Evolutionary conservation across 2,113 vertebrate species (phyloP).

Genomic region (Caloenas nicobarica): DNA sequence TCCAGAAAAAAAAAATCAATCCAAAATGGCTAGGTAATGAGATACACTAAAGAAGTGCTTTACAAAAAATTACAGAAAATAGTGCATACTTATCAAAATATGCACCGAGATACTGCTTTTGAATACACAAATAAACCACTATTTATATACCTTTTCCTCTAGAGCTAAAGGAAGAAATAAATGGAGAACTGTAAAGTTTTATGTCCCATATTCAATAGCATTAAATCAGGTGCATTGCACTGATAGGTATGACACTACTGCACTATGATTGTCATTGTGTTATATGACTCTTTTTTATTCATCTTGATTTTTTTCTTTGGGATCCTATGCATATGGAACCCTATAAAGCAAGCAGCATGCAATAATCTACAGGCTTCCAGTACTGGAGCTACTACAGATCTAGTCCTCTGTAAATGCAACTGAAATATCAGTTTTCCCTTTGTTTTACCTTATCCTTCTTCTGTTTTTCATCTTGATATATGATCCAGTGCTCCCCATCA

Average conservation of each 20-base stretch:
- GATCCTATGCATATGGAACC: background rate
- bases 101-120: background rate
- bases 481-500: conserved; percentile 88
- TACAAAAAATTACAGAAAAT: background rate
- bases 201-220: background rate
- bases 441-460: conserved; percentile 93
- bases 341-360: background rate
- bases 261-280: background rate
- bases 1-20: background rate
- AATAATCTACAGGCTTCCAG: background rate
- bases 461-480: conserved; percentile 97
- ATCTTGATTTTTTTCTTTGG: background rate
- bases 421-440: background rate
- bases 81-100: background rate
- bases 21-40: background rate
- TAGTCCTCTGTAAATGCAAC: background rate
- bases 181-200: conserved; percentile 25
- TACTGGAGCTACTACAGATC: background rate
- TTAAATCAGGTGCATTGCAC: background rate
- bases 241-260: background rate
- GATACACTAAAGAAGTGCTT: background rate
- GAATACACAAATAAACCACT: background rate
- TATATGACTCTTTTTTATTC: background rate
- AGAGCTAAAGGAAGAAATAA: conserved; percentile 29
- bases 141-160: background rate